These are phyloP conservation scores for Chrysolina americana DNA, from an alignment of 2,888 invertebrate species.

Conservation along the genomic window DNA sequence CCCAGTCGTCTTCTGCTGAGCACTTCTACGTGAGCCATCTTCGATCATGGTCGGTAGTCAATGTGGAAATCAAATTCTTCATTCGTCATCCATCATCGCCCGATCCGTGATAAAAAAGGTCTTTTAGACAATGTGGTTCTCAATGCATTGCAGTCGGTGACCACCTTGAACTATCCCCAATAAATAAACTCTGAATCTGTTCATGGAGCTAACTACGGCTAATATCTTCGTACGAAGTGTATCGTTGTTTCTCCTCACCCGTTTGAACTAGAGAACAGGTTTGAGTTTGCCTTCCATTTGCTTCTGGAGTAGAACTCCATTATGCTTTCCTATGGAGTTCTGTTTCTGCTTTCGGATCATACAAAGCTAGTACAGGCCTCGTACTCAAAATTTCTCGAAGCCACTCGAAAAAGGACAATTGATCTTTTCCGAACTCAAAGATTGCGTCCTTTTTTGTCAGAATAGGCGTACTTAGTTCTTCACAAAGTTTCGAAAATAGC, in stretches of 20 bases:
- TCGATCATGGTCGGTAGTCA: conserved; percentile 32
- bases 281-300: conserved; percentile 33
- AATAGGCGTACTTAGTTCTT: too few species aligned
- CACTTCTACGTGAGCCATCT: conserved; percentile 45
- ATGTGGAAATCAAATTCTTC: conserved; percentile 52
- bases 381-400: conserved; percentile 26
- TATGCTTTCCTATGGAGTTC: conserved; percentile 51
- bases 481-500: too few species aligned
- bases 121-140: conserved; percentile 55
- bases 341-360: conserved; percentile 44
- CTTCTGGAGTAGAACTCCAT: conserved; percentile 38
- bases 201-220: conserved; percentile 57
- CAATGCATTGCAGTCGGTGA: conserved; percentile 61
- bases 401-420: conserved; percentile 22
- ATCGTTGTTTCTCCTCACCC: conserved; percentile 47
- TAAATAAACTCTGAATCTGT: conserved; percentile 56
- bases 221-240: conserved; percentile 60
- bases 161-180: conserved; percentile 54
- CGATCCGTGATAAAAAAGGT: conserved; percentile 58
- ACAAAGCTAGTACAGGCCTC: conserved; percentile 51
- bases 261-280: conserved; percentile 39
- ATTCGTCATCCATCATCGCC: conserved; percentile 57
- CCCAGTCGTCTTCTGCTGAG: conserved; percentile 52
- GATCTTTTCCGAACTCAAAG: conserved; percentile 30
- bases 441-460: conserved; percentile 31